Conservation (phyloP, 2,797 vertebrate species). For the Chiloscyllium punctatum region DNA sequence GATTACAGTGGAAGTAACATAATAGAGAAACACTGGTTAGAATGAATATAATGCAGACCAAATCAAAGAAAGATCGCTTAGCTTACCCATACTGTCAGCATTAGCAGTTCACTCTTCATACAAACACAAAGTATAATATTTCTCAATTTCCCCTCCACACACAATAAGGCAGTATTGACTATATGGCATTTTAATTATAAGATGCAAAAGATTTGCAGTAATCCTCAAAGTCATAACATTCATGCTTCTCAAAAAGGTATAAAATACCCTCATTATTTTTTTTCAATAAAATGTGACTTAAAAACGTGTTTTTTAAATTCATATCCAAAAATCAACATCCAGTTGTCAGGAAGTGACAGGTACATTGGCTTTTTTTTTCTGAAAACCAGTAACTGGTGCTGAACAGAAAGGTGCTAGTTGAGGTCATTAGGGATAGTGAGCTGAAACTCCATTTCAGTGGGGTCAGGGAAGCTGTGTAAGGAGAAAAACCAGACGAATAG, state of each 20-base stretch:
- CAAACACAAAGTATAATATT: neutral
- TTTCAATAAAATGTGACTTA: slow-evolving; percentile 38
- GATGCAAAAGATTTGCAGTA: neutral
- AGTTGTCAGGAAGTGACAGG: neutral
- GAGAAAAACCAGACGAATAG: neutral
- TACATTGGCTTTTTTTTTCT: neutral
- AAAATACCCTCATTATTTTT: slow-evolving; percentile 44
- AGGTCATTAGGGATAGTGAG: neutral
- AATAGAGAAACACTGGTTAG: neutral
- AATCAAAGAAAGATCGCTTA: neutral
- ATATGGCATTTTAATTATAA: neutral
- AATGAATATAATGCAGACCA: neutral
- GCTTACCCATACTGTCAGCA: neutral
- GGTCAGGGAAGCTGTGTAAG: neutral
- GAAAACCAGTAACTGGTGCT: neutral
- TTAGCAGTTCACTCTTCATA: neutral
- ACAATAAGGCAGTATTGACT: neutral
- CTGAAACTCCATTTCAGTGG: neutral
- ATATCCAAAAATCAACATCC: neutral
- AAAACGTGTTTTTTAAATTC: neutral
- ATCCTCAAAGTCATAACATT: neutral
- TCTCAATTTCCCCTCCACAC: neutral
- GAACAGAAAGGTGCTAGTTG: neutral
- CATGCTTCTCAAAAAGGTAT: neutral
- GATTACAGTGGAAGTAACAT: neutral